Conservation (phyloP, 2,888 invertebrate species). For the Ptychoptera albimana region DNA sequence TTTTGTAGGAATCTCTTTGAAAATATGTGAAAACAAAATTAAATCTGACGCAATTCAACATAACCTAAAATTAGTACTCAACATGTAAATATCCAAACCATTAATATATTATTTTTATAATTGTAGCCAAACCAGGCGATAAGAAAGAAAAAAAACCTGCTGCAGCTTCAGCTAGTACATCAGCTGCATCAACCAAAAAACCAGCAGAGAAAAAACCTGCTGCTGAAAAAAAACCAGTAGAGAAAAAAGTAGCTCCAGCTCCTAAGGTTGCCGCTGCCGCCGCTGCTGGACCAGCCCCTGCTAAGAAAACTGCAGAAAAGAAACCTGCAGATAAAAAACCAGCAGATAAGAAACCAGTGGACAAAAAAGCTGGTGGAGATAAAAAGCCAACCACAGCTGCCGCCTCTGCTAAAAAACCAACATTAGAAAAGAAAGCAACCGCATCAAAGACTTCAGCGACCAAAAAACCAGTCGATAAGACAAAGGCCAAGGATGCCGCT, state of each 20-base stretch:
- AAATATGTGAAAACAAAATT: conserved; percentile 20
- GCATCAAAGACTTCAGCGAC: conserved; percentile 34
- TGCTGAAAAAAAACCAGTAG: conserved; percentile 23
- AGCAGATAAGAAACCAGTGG: conserved; percentile 29
- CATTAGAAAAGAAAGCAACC: conserved; percentile 20
- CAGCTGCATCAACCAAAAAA: conserved; percentile 20
- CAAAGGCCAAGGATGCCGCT: conserved; percentile 2
- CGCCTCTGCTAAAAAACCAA: conserved; percentile 16
- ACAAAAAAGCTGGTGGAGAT: conserved; percentile 23
- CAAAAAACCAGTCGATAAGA: conserved; percentile 16
- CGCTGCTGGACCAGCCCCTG: conserved; percentile 20
- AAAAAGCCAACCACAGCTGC: conserved; percentile 24
- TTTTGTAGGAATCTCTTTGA: conserved; percentile 43
- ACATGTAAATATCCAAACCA: not conserved
- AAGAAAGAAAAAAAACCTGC: conserved; percentile 24
- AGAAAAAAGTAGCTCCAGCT: conserved; percentile 15
- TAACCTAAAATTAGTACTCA: not conserved
- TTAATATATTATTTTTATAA: conserved; percentile 6
- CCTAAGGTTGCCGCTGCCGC: conserved; percentile 24
- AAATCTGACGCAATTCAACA: not conserved
- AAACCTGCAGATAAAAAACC: conserved; percentile 23
- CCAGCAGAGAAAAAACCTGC: conserved; percentile 26
- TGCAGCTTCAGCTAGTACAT: conserved; percentile 23
- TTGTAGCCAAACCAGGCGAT: conserved; percentile 18
- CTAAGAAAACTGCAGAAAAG: conserved; percentile 23